phyloP scores from a whole-genome alignment of 2,888 invertebrate species.

The Metacarcinus magister region DNA sequence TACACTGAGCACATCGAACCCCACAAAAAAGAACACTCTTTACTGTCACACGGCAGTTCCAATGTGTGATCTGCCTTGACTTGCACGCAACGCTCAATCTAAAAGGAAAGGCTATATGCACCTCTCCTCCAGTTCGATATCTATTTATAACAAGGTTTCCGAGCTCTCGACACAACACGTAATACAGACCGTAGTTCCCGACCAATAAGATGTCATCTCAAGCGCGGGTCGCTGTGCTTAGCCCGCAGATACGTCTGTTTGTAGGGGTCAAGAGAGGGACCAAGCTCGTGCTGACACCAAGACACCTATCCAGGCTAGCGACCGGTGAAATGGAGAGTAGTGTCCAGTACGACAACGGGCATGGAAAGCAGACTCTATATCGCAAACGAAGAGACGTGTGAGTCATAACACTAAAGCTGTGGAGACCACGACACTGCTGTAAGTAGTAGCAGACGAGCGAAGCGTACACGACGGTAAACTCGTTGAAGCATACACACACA shows the following conservation, averaged over 20 bases:
- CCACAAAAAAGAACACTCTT: background rate
- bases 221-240: background rate
- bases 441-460: background rate
- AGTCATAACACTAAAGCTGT: background rate
- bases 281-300: background rate
- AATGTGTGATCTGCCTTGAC: background rate
- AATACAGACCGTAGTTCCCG: background rate
- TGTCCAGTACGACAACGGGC: background rate
- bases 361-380: background rate
- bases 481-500: conserved; percentile 32
- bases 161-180: background rate
- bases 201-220: background rate
- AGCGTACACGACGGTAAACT: no score
- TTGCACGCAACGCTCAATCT: background rate
- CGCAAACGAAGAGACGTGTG: no score
- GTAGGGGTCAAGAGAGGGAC: background rate
- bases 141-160: background rate
- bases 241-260: background rate
- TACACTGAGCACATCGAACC: background rate
- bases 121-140: background rate
- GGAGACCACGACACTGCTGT: background rate
- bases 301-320: background rate
- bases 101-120: background rate
- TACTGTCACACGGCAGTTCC: background rate
- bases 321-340: background rate